These are phyloP conservation scores for Epinephelus fuscoguttatus DNA, from an alignment of 2,113 vertebrate species.

Conservation along the genomic window DNA sequence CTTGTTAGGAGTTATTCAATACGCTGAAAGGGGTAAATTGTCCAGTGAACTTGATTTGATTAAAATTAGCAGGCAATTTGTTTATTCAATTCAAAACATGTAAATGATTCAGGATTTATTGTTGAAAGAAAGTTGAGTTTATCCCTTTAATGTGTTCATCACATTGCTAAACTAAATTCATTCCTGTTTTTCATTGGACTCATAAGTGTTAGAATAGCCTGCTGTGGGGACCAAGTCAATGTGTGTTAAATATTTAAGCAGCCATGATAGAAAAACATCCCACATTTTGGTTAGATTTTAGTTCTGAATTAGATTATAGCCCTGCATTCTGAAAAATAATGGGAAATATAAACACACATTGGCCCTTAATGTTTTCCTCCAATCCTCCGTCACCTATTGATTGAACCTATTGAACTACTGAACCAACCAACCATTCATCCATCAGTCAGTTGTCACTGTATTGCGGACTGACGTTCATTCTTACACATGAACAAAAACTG, in stretches of 20 bases:
- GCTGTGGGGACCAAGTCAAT: neutral
- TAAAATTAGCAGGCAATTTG: conserved; percentile 1
- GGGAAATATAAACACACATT: conserved; percentile 2
- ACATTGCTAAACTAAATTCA: neutral
- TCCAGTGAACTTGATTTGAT: neutral
- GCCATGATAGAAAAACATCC: neutral
- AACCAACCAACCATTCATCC: conserved; percentile 42
- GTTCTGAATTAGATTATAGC: neutral
- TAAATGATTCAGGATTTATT: conserved; percentile 8
- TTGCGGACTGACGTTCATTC: conserved; percentile 20
- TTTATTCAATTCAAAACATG: neutral
- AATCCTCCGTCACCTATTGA: conserved; percentile 57
- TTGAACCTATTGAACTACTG: conserved; percentile 31
- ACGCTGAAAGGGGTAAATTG: neutral
- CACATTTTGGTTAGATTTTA: neutral
- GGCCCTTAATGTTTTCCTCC: conserved; percentile 28
- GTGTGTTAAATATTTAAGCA: conserved; percentile 14
- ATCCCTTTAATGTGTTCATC: neutral
- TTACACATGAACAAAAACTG: neutral
- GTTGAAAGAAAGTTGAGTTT: neutral
- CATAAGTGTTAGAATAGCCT: neutral
- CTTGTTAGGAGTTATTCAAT: conserved; percentile 49
- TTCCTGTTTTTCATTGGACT: neutral
- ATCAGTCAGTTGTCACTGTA: conserved; percentile 41
- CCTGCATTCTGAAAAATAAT: neutral